Evolutionary conservation across 1,140 invertebrate species (phyloP).

Genomic region (Polypedilum pembai): DNA sequence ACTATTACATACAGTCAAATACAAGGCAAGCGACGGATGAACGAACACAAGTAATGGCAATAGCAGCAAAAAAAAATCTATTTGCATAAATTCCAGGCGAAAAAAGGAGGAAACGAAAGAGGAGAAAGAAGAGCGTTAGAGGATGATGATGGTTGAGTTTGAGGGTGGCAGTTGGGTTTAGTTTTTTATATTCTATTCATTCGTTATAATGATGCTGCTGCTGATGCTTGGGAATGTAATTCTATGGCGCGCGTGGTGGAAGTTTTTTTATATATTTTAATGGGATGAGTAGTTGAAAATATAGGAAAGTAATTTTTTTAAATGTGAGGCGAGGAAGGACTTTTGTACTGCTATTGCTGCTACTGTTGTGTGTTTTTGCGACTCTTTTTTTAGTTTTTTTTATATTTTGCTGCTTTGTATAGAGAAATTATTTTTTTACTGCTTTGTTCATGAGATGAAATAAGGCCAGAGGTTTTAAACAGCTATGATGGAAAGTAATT

Average conservation of each 20-base stretch:
- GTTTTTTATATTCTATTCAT: slow-evolving; percentile 24
- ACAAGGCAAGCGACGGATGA: background rate
- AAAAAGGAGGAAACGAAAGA: background rate
- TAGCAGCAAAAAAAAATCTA: slow-evolving; percentile 24
- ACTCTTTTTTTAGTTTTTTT: too few relatives aligned
- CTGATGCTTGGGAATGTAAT: too few relatives aligned
- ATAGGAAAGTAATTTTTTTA: background rate
- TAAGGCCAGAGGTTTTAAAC: too few relatives aligned
- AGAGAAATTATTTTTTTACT: too few relatives aligned
- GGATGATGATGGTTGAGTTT: background rate
- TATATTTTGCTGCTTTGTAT: too few relatives aligned
- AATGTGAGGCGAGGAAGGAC: background rate
- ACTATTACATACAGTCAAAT: slow-evolving; percentile 13
- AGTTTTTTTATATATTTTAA: too few relatives aligned
- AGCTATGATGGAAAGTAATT: too few relatives aligned
- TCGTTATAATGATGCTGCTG: slow-evolving; percentile 4
- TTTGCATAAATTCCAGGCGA: slow-evolving; percentile 26
- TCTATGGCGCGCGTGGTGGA: too few relatives aligned
- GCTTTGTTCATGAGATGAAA: too few relatives aligned
- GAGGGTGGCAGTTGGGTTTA: slow-evolving; percentile 13
- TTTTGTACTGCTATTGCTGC: too few relatives aligned
- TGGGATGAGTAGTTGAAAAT: background rate
- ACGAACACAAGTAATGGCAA: background rate
- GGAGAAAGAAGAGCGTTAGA: background rate
- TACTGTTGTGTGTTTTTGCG: too few relatives aligned